phyloP scores from a whole-genome alignment of 2,888 invertebrate genomes.

The Brenthis hecate region DNA sequence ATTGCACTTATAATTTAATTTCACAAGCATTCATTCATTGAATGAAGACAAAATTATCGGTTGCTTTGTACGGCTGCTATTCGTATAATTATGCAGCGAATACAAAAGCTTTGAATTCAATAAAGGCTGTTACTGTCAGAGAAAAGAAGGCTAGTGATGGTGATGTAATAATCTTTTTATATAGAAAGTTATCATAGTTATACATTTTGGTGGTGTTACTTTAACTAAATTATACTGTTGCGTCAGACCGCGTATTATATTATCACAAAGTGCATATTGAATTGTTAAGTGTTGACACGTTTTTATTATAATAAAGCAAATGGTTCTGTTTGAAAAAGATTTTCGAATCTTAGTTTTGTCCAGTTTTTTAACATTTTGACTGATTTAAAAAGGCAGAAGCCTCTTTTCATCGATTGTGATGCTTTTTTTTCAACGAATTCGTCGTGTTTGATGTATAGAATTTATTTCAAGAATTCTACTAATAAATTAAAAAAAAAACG shows the following conservation, averaged over 20 bases:
- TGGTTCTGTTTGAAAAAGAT: too few relatives aligned
- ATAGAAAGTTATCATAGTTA: constrained; percentile 1
- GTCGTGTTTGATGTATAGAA: too few relatives aligned
- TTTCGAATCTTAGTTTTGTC: too few relatives aligned
- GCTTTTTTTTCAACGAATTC: too few relatives aligned
- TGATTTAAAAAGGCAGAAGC: too few relatives aligned
- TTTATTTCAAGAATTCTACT: too few relatives aligned
- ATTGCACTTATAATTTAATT: constrained; percentile 40
- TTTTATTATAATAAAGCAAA: too few relatives aligned
- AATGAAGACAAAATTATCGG: constrained; percentile 45
- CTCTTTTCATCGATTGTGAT: too few relatives aligned
- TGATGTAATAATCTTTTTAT: constrained; percentile 32
- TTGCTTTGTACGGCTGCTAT: constrained; percentile 55
- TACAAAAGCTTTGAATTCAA: constrained; percentile 45
- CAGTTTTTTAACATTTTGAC: too few relatives aligned
- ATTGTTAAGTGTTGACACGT: too few relatives aligned
- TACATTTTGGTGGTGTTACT: constrained; percentile 2
- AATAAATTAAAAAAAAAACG: too few relatives aligned
- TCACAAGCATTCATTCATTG: constrained; percentile 39
- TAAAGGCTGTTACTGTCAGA: constrained; percentile 40
- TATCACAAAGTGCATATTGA: too few relatives aligned
- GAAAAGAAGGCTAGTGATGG: constrained; percentile 22
- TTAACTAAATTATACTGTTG: constrained; percentile 2
- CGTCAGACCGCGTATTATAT: not conserved
- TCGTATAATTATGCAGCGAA: constrained; percentile 52